phyloP scores from a whole-genome alignment of 2,797 vertebrate genomes.

The Sarcoramphus papa region DNA sequence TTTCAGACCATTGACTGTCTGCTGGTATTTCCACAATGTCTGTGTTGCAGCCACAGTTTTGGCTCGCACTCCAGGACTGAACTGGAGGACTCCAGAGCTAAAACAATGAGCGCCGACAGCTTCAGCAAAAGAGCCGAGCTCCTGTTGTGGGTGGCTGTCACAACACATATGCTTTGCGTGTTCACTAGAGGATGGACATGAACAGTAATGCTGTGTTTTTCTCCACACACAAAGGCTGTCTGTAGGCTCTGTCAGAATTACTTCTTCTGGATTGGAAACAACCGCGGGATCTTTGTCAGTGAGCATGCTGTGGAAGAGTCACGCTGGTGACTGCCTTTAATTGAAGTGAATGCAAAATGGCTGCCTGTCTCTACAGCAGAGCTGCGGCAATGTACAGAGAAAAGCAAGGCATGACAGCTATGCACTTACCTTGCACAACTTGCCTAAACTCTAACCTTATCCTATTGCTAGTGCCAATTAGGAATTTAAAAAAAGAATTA shows the following conservation, averaged over 20 bases:
- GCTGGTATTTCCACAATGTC: not conserved
- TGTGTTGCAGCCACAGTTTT: not conserved
- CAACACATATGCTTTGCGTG: not conserved
- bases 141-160: not conserved
- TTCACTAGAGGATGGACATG: not conserved
- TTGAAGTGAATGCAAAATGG: not conserved
- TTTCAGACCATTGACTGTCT: not conserved
- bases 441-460: not conserved
- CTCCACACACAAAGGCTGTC: not conserved
- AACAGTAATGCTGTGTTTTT: not conserved
- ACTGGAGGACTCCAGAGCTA: not conserved
- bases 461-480: not conserved
- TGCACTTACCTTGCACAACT: not conserved
- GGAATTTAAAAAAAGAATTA: not conserved
- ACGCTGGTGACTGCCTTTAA: not conserved
- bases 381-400: accelerated
- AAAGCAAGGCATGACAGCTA: accelerated
- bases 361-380: not conserved
- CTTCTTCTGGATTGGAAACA: not conserved
- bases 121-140: not conserved
- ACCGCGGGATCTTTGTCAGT: accelerated
- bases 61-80: not conserved
- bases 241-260: not conserved
- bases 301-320: not conserved
- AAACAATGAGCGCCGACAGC: not conserved